Conservation (phyloP, 2,888 invertebrate species). For the Dasypogon diadema region DNA sequence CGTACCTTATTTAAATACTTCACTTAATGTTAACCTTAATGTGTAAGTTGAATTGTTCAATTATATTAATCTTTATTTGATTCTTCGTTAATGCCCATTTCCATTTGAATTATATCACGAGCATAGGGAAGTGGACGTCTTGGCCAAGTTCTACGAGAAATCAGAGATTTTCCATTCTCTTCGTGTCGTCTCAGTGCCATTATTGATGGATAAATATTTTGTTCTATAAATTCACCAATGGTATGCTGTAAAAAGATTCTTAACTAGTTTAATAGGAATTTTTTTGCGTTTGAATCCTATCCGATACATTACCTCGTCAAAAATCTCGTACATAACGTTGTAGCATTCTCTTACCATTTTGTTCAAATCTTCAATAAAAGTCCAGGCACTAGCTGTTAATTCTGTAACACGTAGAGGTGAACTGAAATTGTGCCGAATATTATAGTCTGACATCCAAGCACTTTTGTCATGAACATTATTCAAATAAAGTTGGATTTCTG, state of each 20-base stretch:
- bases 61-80: conserved; percentile 15
- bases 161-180: conserved; percentile 70
- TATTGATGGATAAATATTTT: conserved; percentile 73
- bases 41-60: no score
- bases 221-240: conserved; percentile 76
- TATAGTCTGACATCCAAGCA: conserved; percentile 80
- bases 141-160: conserved; percentile 72
- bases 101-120: conserved; percentile 60
- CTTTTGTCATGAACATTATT: conserved; percentile 64
- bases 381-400: conserved; percentile 71
- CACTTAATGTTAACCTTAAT: background rate
- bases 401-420: conserved; percentile 77
- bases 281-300: background rate
- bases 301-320: conserved; percentile 71
- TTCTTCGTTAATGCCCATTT: conserved; percentile 58
- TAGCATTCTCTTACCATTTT: conserved; percentile 71
- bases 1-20: background rate
- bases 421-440: conserved; percentile 77
- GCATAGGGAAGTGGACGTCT: conserved; percentile 72
- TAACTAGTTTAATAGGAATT: no score
- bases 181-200: conserved; percentile 71
- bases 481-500: conserved; percentile 66
- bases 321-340: conserved; percentile 72
- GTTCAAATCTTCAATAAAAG: conserved; percentile 72
- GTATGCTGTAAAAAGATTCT: conserved; percentile 61